Conservation (phyloP, 2,797 vertebrate species). For the Amniataba percoides region DNA sequence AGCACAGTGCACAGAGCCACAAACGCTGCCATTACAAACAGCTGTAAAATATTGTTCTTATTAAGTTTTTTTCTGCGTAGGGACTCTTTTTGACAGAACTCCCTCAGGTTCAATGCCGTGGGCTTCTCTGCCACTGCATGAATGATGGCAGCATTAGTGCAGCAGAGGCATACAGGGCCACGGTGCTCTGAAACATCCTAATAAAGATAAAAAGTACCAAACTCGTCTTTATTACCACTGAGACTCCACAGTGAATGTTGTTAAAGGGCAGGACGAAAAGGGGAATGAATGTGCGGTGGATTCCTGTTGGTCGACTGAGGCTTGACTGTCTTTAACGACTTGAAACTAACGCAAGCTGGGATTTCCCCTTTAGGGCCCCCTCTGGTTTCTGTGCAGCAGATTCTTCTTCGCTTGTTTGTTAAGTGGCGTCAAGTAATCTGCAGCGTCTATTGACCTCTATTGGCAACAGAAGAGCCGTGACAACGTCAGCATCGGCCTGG, state of each 20-base stretch:
- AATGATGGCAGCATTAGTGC: conserved; percentile 65
- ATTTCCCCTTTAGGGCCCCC: conserved; percentile 16
- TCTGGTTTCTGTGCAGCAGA: conserved; percentile 34
- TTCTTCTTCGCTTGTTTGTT: conserved; percentile 35
- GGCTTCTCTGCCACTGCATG: conserved; percentile 56
- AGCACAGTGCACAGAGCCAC: neutral
- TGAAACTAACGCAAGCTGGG: conserved; percentile 34
- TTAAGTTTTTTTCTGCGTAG: conserved; percentile 43
- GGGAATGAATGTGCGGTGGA: conserved; percentile 24
- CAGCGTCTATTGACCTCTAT: conserved; percentile 16
- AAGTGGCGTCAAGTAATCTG: conserved; percentile 43
- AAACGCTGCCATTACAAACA: conserved; percentile 42
- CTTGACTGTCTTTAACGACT: conserved; percentile 55
- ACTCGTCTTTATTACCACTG: conserved; percentile 60
- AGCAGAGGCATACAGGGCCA: conserved; percentile 43
- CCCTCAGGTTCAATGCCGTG: conserved; percentile 51
- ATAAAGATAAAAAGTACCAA: conserved; percentile 69
- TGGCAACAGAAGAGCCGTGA: conserved; percentile 30
- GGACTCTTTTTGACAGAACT: conserved; percentile 50
- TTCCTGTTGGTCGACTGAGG: conserved; percentile 44
- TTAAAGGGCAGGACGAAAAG: conserved; percentile 46
- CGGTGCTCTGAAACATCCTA: conserved; percentile 55
- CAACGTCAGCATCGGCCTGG: conserved; percentile 27
- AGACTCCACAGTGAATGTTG: conserved; percentile 48
- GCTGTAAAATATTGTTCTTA: conserved; percentile 60